Evolutionary conservation across 2,888 invertebrate genomes (phyloP).

Genomic region (Cyrtodaria siliqua): DNA sequence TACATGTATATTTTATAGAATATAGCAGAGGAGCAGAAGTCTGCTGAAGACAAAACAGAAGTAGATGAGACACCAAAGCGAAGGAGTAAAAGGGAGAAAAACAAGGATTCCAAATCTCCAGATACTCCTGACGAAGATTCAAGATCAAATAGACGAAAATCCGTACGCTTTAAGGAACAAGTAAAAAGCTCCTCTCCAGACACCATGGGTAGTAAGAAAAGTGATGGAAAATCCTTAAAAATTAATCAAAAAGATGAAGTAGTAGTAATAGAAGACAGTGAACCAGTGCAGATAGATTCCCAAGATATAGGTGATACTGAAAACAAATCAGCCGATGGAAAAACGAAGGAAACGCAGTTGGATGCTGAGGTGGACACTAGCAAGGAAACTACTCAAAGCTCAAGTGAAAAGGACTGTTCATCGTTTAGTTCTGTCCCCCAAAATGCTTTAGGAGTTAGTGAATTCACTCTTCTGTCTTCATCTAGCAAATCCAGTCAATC

Average conservation of each 20-base stretch:
- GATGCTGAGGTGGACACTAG: not conserved
- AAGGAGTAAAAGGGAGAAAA: too few relatives aligned
- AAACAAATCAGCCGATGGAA: not conserved
- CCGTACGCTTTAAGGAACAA: not conserved
- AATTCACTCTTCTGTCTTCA: constrained; percentile 34
- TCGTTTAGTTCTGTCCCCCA: constrained; percentile 45
- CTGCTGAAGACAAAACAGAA: too few relatives aligned
- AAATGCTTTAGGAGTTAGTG: constrained; percentile 49
- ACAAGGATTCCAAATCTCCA: too few relatives aligned
- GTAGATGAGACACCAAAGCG: too few relatives aligned
- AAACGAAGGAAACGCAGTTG: constrained; percentile 18
- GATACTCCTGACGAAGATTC: too few relatives aligned
- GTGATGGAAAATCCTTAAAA: not conserved
- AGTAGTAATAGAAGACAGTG: constrained; percentile 42
- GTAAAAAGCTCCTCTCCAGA: not conserved
- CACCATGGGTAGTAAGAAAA: not conserved
- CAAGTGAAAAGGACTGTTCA: not conserved
- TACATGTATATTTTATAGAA: too few relatives aligned
- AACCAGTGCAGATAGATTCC: constrained; percentile 15
- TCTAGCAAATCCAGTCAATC: constrained; percentile 24
- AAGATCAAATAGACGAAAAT: not conserved
- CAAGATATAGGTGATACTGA: constrained; percentile 8
- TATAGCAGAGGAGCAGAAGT: too few relatives aligned
- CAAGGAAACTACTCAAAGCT: not conserved
- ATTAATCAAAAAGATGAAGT: constrained; percentile 1